Conservation (phyloP, 2,888 invertebrate genomes). For the Drosophila ezoana region DNA sequence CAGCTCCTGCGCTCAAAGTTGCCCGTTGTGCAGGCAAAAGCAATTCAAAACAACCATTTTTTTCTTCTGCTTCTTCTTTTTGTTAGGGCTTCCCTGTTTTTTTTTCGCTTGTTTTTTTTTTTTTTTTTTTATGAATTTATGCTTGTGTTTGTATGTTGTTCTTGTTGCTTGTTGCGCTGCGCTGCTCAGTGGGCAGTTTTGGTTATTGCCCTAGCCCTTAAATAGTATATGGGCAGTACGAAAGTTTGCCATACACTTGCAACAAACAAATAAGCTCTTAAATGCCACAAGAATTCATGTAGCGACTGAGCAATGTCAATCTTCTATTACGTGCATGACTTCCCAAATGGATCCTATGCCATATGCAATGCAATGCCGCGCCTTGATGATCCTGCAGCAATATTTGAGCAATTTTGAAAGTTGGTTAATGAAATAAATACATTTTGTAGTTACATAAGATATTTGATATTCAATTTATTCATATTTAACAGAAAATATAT, state of each 20-base stretch:
- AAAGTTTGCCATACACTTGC: constrained; percentile 36
- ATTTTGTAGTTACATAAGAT: too few relatives aligned
- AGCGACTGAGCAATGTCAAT: constrained; percentile 3
- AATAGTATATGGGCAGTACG: constrained; percentile 4
- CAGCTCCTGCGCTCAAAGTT: constrained; percentile 58
- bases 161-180: constrained; percentile 22
- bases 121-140: constrained; percentile 51
- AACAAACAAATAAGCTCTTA: constrained; percentile 31
- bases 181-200: constrained; percentile 27
- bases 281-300: constrained; percentile 9
- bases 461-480: too few relatives aligned
- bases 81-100: constrained; percentile 19
- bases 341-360: constrained; percentile 1
- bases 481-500: too few relatives aligned
- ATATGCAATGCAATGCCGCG: neutral
- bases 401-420: neutral
- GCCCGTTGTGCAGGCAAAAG: constrained; percentile 52
- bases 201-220: constrained; percentile 31
- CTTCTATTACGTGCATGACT: constrained; percentile 9
- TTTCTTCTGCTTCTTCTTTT: constrained; percentile 15
- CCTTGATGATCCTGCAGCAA: neutral
- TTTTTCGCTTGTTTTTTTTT: neutral
- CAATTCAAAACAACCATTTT: constrained; percentile 64
- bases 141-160: constrained; percentile 37
- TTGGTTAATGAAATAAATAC: neutral